Evolutionary conservation across 1,140 invertebrate species (phyloP).

Genomic region (Phymastichus coffea): DNA sequence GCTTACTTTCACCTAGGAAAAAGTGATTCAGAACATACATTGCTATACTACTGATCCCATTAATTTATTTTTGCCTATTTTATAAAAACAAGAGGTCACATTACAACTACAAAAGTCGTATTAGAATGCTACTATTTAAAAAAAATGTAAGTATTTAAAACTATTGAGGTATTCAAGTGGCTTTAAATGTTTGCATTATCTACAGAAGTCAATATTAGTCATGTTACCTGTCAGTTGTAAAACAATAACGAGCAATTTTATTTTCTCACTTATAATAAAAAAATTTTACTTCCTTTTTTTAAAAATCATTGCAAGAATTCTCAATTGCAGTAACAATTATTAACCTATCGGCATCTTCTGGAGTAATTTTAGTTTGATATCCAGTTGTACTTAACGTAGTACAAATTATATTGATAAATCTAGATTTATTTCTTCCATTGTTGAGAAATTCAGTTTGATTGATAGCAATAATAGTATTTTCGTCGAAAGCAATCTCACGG

Average conservation of each 20-base stretch:
- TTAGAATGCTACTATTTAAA: slow-evolving; percentile 15
- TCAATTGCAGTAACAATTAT: slow-evolving; percentile 24
- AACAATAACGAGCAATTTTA: slow-evolving; percentile 17
- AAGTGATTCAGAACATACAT: no score
- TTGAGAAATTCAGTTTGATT: slow-evolving; percentile 13
- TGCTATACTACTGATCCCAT: no score
- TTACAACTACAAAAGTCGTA: slow-evolving; percentile 4
- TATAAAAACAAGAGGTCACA: not conserved
- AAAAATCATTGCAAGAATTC: not conserved
- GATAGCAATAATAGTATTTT: no score
- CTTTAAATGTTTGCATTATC: not conserved
- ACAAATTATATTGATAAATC: slow-evolving; percentile 10
- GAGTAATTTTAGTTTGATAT: no score
- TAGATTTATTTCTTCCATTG: slow-evolving; percentile 18
- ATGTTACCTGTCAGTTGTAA: not conserved
- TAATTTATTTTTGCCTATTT: slow-evolving; percentile 17
- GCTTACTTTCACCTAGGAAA: no score
- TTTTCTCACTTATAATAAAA: slow-evolving; percentile 16
- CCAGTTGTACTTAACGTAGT: no score
- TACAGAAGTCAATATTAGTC: not conserved
- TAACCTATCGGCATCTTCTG: no score
- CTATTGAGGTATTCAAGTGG: not conserved
- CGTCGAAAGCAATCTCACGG: slow-evolving; percentile 13
- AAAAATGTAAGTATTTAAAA: slow-evolving; percentile 12
- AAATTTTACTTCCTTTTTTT: no score